These are phyloP conservation scores for Plagodis pulveraria DNA, from an alignment of 2,888 invertebrate genomes.

Conservation along the genomic window DNA sequence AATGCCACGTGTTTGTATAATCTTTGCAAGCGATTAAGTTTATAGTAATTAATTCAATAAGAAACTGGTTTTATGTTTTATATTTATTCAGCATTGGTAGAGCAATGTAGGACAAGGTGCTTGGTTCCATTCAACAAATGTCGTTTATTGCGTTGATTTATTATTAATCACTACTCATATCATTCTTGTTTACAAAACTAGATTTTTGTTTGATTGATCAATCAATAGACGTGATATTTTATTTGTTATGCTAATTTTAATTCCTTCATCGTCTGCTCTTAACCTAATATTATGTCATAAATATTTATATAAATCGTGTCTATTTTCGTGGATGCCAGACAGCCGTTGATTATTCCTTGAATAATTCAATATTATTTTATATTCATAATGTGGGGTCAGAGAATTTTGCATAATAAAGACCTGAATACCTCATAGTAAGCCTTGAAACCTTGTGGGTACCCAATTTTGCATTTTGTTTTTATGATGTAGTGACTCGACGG, in stretches of 20 bases:
- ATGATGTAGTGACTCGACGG: too few species aligned
- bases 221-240: not conserved
- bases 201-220: not conserved
- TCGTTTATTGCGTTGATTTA: too few species aligned
- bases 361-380: slow-evolving; percentile 57
- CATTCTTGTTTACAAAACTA: too few species aligned
- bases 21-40: slow-evolving; percentile 16
- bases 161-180: too few species aligned
- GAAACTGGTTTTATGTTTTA: too few species aligned
- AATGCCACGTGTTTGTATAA: slow-evolving; percentile 31
- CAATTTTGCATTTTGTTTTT: too few species aligned
- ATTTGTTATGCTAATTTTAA: not conserved
- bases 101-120: too few species aligned
- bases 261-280: not conserved
- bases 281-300: slow-evolving; percentile 13
- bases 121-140: too few species aligned
- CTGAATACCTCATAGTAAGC: slow-evolving; percentile 38
- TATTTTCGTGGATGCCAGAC: slow-evolving; percentile 46
- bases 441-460: too few species aligned
- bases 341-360: slow-evolving; percentile 50
- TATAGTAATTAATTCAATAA: too few species aligned
- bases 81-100: too few species aligned
- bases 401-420: slow-evolving; percentile 61
- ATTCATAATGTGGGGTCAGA: slow-evolving; percentile 50
- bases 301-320: slow-evolving; percentile 37